A percentile compares a stretch with the other conserved stretches of the same genome.
phyloP scores from a whole-genome alignment of 1,140 invertebrate species.

The Scaptomyza pallida region DNA sequence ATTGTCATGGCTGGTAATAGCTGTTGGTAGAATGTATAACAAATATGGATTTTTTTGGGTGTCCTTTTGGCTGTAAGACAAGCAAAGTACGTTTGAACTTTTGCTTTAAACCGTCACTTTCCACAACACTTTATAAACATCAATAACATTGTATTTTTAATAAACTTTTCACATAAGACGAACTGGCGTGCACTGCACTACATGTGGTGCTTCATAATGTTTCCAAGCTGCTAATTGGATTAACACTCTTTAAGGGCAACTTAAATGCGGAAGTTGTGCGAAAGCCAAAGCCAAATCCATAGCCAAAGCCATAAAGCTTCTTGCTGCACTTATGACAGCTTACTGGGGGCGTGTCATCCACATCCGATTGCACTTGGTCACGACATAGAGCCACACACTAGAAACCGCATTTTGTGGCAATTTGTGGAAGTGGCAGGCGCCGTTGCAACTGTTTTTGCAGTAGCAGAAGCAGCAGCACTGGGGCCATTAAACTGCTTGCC shows the following conservation, averaged over 20 bases:
- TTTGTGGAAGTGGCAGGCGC: background rate
- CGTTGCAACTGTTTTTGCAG: background rate
- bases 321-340: conserved; percentile 34
- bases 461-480: conserved; percentile 6
- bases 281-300: conserved; percentile 37
- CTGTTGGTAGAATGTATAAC: background rate
- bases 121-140: no score
- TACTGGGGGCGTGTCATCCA: conserved; percentile 11
- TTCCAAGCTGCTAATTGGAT: conserved; percentile 53
- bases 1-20: background rate
- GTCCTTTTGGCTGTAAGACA: conserved; percentile 1
- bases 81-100: background rate
- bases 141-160: no score
- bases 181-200: background rate
- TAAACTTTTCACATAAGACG: background rate
- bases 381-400: conserved; percentile 29
- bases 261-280: conserved; percentile 48
- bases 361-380: conserved; percentile 55
- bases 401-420: conserved; percentile 23
- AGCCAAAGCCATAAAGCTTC: conserved; percentile 30
- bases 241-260: conserved; percentile 27
- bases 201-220: background rate
- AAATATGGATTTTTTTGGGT: conserved; percentile 5
- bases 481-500: conserved; percentile 45
- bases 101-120: background rate